A percentile compares a stretch with the other conserved stretches of the same genome.
Conservation (phyloP, 1,140 invertebrate species). For the Caenorhabditis tropicalis region DNA sequence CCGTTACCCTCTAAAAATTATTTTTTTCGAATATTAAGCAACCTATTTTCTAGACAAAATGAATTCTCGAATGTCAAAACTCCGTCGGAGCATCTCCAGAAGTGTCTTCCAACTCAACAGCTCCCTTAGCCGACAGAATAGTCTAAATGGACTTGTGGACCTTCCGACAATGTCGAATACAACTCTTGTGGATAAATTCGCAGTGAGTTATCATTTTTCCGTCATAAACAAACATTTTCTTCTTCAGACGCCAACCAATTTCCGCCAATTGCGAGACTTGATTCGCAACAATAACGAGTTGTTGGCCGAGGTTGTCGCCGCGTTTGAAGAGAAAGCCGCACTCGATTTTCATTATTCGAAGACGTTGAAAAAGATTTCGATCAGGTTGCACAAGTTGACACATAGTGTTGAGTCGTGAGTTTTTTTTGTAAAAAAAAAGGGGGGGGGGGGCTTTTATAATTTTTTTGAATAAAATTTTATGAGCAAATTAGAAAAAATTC, state of each 20-base stretch:
- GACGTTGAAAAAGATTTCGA: conserved; percentile 56
- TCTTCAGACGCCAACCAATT: conserved; percentile 56
- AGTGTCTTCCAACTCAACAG: conserved; percentile 52
- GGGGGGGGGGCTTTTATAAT: neutral
- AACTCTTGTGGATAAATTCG: conserved; percentile 46
- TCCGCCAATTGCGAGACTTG: conserved; percentile 50
- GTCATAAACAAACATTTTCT: conserved; percentile 10
- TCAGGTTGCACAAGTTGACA: conserved; percentile 55
- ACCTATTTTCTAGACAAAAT: conserved; percentile 4
- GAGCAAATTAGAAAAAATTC: too few species aligned
- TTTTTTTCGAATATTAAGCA: too few species aligned
- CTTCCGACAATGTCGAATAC: conserved; percentile 31
- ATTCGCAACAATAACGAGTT: conserved; percentile 57
- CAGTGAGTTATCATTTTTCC: too few species aligned
- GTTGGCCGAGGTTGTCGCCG: conserved; percentile 52
- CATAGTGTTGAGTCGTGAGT: conserved; percentile 55
- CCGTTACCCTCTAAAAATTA: too few species aligned
- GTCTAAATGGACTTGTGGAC: conserved; percentile 34
- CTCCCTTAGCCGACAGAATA: conserved; percentile 11
- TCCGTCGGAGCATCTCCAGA: conserved; percentile 56
- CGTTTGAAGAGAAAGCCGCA: conserved; percentile 56
- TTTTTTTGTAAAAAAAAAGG: neutral
- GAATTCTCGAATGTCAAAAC: conserved; percentile 54
- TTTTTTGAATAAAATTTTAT: too few species aligned
- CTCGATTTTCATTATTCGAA: conserved; percentile 59